Evolutionary conservation across 2,888 invertebrate species (phyloP), one percentile per base, ranked within the genome.

Genomic region (Drosophila cracens): DNA sequence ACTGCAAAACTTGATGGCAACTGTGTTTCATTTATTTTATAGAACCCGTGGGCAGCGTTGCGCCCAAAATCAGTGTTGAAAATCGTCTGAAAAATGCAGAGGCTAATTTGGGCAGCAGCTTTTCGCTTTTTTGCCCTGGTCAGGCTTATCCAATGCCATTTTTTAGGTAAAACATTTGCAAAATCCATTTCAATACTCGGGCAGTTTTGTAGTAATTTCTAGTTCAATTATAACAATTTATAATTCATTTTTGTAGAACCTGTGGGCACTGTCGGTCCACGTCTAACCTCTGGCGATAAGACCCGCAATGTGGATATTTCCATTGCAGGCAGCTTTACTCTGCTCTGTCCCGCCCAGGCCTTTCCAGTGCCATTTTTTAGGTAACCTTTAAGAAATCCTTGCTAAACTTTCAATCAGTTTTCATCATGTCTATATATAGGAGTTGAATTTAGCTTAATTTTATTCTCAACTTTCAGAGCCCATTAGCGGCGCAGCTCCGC

Each of bases 201-300:
- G 73, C 81, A 84, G 83, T 81, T 69, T 73, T 49, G 0, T 18
- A 8, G 16, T 13, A 10, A 1, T 8, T 8, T 38, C 38, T 36
- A 31, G 2, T 31, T 29, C 1, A 3, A 7, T 43, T 4, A 8
- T 34, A 46, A 18, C 25, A 2, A 48, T 21, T 27, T 21, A 1
- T 27, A 11, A 21, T 51, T 4, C 1, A 11, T 40, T 48, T 2
- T 59, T 65, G 0, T 70, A 89, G 92, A 92, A 43, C 92, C 92
- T 10, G 91, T 92, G n/a, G 92, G 92, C 21, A 91, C 90, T 68
- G 92, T 94, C 8, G 87, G 91, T 40, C 93, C 93, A 92, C 96
- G 96, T 93, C 95, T 96, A 90, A 96, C 96, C n/a, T 95, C 96
- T 56, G 93, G 95, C 93, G 96, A 96, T 93, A 93, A 93, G 69